A percentile compares a stretch with the other conserved stretches of the same genome.
Evolutionary conservation across 2,113 vertebrate genomes (phyloP).

Genomic region (Rhinopomastus cyanomelas): DNA sequence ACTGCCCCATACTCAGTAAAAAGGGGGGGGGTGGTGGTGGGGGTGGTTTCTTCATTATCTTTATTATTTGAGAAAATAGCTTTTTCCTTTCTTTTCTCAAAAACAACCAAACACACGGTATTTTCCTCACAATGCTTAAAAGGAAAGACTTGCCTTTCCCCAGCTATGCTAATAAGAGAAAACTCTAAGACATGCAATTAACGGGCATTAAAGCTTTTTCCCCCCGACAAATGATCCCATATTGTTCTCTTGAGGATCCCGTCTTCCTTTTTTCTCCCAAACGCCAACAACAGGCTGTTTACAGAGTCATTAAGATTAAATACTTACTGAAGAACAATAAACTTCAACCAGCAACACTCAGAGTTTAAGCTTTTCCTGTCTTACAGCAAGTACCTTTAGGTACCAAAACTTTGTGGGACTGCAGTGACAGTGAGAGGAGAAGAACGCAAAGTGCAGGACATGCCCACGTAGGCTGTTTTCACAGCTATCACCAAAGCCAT

Average conservation of each 20-base stretch:
- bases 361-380: not conserved
- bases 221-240: not conserved
- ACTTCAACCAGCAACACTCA: not conserved
- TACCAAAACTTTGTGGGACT: not conserved
- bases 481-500: not conserved
- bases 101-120: no score
- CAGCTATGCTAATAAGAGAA: not conserved
- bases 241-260: not conserved
- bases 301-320: not conserved
- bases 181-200: conserved; percentile 21
- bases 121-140: not conserved
- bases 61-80: no score
- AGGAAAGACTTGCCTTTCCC: not conserved
- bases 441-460: not conserved
- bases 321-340: conserved; percentile 1
- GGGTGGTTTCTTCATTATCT: not conserved
- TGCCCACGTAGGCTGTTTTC: not conserved
- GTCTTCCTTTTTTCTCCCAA: not conserved
- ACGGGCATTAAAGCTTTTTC: conserved; percentile 3
- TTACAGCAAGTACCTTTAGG: not conserved
- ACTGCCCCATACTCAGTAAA: not conserved
- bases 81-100: no score
- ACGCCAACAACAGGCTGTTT: not conserved
- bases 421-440: not conserved
- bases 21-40: accelerated